These are phyloP conservation scores for Aurelia coerulea DNA, from an alignment of 30 jellyfish, hydroid and myxozoan genomes.

Conservation along the genomic window DNA sequence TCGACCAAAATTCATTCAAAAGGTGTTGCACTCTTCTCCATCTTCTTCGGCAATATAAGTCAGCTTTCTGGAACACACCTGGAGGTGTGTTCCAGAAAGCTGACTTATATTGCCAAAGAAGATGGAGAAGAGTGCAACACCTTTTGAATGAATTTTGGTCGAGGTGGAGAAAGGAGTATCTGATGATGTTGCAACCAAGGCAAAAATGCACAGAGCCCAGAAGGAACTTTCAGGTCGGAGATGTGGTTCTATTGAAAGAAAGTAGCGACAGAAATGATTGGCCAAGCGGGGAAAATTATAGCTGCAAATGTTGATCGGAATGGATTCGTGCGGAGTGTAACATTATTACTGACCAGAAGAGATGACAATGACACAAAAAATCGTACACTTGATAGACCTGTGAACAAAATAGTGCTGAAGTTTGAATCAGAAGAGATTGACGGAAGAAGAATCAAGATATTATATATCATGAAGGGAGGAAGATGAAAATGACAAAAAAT, in stretches of 20 bases:
- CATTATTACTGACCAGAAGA: too few species aligned
- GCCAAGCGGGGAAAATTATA: conserved; percentile 41
- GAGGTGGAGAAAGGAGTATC: conserved; percentile 53
- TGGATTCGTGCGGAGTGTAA: too few species aligned
- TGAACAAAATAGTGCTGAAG: conserved; percentile 4
- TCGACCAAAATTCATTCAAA: too few species aligned
- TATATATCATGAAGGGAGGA: conserved; percentile 15
- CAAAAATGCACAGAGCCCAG: conserved; percentile 12
- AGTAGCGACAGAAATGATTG: conserved; percentile 12
- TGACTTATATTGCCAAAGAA: conserved; percentile 22
- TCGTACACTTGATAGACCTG: conserved; percentile 10
- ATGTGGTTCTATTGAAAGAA: conserved; percentile 28
- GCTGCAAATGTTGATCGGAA: neutral
- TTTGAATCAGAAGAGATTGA: conserved; percentile 22
- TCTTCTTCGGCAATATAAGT: too few species aligned
- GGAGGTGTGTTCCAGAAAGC: conserved; percentile 27
- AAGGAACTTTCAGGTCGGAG: conserved; percentile 29
- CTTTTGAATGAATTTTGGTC: conserved; percentile 33
- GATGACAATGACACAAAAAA: too few species aligned
- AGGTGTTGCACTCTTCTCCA: too few species aligned
- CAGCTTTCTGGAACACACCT: too few species aligned
- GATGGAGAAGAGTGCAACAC: conserved; percentile 47
- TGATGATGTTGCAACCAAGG: conserved; percentile 7
- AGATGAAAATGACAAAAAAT: neutral
- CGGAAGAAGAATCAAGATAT: conserved; percentile 14